phyloP scores from a whole-genome alignment of 2,113 vertebrate genomes.

The Eira barbara region DNA sequence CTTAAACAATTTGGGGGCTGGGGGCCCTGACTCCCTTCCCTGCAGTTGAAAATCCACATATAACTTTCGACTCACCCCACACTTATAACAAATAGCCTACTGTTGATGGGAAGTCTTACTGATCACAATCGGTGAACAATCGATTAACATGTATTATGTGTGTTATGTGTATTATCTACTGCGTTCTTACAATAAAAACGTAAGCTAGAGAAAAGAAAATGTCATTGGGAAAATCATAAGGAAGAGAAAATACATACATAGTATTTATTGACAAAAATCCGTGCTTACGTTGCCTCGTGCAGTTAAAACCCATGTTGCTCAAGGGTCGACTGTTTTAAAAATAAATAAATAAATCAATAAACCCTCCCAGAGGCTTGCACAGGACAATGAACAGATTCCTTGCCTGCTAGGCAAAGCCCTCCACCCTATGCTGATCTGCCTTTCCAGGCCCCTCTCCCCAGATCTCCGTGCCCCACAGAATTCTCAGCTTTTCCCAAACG shows the following conservation, averaged over 20 bases:
- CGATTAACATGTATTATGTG: neutral
- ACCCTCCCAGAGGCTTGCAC: neutral
- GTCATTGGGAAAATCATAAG: neutral
- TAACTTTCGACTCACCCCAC: neutral
- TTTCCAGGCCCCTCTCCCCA: neutral
- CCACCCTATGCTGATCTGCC: neutral
- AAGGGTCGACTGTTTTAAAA: neutral
- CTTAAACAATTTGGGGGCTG: neutral
- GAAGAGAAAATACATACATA: neutral
- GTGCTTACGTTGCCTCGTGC: neutral
- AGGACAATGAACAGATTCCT: neutral
- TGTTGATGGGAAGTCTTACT: neutral
- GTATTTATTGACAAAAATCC: neutral
- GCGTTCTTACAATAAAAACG: neutral
- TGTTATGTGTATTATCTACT: neutral
- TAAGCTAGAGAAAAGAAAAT: neutral
- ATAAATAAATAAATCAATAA: neutral
- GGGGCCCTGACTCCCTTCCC: neutral
- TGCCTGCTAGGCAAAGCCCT: neutral
- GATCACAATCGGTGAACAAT: neutral
- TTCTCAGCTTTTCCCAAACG: no score
- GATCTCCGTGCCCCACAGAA: rapidly evolving
- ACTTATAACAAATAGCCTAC: neutral
- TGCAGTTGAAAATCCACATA: neutral
- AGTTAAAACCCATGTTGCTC: neutral